Percentiles rank a stretch among this genome's conserved stretches.
These are phyloP conservation scores for Haliaeetus leucogaster DNA, from an alignment of 2,113 vertebrate species.

Conservation along the genomic window DNA sequence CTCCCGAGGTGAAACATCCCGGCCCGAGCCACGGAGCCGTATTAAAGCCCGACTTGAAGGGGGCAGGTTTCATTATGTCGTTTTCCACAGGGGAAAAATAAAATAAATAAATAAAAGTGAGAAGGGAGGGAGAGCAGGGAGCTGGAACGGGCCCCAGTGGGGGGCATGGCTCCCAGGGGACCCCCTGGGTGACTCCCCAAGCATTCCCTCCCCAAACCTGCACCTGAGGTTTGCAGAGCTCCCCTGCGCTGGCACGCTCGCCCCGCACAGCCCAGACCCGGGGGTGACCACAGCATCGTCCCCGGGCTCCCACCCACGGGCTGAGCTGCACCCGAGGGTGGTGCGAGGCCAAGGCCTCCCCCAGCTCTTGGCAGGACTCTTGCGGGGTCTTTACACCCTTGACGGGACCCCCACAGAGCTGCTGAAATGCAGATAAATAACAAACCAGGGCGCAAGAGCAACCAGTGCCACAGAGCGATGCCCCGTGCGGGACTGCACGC, in stretches of 20 bases:
- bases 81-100: background rate
- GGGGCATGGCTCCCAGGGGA: background rate
- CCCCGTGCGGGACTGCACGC: fast-evolving
- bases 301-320: background rate
- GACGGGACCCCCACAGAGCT: fast-evolving
- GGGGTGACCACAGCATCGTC: fast-evolving
- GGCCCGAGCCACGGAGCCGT: background rate
- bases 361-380: background rate
- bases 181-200: background rate
- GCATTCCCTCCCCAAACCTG: background rate
- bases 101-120: background rate
- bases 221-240: background rate
- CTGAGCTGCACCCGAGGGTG: background rate
- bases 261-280: fast-evolving
- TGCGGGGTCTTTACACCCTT: fast-evolving
- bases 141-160: background rate
- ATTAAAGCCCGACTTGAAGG: background rate
- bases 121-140: background rate
- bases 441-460: fast-evolving
- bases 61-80: background rate
- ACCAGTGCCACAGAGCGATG: fast-evolving
- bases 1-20: conserved; percentile 54
- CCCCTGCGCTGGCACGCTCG: background rate
- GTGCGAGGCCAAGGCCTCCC: background rate
- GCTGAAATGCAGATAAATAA: fast-evolving